Evolutionary conservation across 2,797 vertebrate species (phyloP), one percentile per base, ranked within the genome.

Genomic region (Tapirus indicus): DNA sequence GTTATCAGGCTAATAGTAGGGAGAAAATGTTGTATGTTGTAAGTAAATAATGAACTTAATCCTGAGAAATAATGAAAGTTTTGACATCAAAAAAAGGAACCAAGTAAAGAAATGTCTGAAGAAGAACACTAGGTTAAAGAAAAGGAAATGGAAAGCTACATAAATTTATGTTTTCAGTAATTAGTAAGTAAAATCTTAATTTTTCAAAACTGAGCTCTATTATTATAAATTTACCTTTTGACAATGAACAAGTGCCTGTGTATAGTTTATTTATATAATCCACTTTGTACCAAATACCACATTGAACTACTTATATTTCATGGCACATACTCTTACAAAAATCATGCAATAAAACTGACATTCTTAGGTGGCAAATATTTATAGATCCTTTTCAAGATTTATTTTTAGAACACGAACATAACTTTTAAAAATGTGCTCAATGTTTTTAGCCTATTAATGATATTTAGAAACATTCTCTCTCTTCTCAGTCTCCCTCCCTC

Each of bases 381-480:
- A 89, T 92, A 69, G 69, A 16, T 94, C 4, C 41, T 71, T 72
- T 91, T 75, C 47, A 93, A 93, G 11, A 71, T 83, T 92, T 71
- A 88, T 58, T 72, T 95, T 90, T 82, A 77, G 49, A 68, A 54
- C 38, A 49, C n/a, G 3, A 49, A 74, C 6, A 66, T 80, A 83
- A 69, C 12, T 56, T 78, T 41, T 62, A n/a, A 32, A 94, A 93
- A 72, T 83, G 58, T 6, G 25, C 0, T 23, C 23, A 77, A 44
- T 72, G 89, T 84, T 80, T 95, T 89, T 62, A 78, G 38, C 18
- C 44, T 88, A 41, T 52, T 83, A 7, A 58, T 96, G 86, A n/a
- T 82, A n/a, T 66, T 95, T 89, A 78, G 66, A 56, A 56, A 0
- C 4, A 56, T 5, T 87, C 18, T 60, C 7, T 95, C 18, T 75